Evolutionary conservation across 2,888 invertebrate species (phyloP).

Genomic region (Eristalinus sepulchralis): DNA sequence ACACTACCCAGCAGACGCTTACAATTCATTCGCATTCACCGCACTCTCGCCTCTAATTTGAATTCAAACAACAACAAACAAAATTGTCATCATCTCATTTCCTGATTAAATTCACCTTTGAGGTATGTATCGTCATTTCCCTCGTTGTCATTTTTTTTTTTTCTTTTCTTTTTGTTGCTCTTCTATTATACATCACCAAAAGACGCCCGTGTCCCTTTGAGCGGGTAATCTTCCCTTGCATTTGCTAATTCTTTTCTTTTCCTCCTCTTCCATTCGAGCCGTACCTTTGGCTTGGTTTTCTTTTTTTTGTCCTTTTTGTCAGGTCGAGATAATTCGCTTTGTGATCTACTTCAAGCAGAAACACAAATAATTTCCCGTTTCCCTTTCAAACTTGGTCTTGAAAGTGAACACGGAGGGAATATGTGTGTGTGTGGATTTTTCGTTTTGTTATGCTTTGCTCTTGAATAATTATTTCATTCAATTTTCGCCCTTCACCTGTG

Average conservation of each 20-base stretch:
- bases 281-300: slow-evolving; percentile 30
- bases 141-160: not conserved
- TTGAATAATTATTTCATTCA: slow-evolving; percentile 69
- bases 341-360: slow-evolving; percentile 71
- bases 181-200: not conserved
- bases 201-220: slow-evolving; percentile 27
- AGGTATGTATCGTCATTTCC: slow-evolving; percentile 18
- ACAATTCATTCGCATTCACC: not conserved
- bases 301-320: slow-evolving; percentile 60
- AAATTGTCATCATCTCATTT: slow-evolving; percentile 62
- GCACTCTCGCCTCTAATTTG: slow-evolving; percentile 35
- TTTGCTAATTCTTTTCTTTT: slow-evolving; percentile 45
- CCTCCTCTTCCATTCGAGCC: not conserved
- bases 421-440: slow-evolving; percentile 26
- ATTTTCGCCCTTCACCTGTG: slow-evolving; percentile 64
- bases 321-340: slow-evolving; percentile 67
- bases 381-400: not conserved
- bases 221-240: slow-evolving; percentile 28
- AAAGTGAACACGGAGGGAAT: not conserved
- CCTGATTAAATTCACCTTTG: slow-evolving; percentile 70
- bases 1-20: not conserved
- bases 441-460: slow-evolving; percentile 48
- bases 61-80: slow-evolving; percentile 41
- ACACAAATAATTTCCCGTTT: slow-evolving; percentile 66
- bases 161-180: slow-evolving; percentile 3